A percentile compares a stretch with the other conserved stretches of the same genome.
phyloP scores from a whole-genome alignment of 1,140 invertebrate species.

The Nasonia giraulti region DNA sequence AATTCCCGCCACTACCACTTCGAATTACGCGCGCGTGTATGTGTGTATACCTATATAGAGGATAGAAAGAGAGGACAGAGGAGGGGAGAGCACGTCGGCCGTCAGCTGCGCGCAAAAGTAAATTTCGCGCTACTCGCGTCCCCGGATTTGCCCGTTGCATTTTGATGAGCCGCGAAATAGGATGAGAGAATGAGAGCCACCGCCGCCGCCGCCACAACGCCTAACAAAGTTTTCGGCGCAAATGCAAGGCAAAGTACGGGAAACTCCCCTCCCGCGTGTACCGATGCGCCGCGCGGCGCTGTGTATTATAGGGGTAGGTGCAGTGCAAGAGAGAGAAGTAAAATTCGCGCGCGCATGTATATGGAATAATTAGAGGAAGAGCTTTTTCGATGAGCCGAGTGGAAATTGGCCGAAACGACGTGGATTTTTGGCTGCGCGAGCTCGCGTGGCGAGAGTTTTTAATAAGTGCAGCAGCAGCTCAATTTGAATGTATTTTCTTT shows the following conservation, averaged over 20 bases:
- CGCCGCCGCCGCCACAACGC: neutral
- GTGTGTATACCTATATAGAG: neutral
- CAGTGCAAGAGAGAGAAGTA: slow-evolving; percentile 1
- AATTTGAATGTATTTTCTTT: slow-evolving; percentile 29
- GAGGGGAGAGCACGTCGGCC: neutral
- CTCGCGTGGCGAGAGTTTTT: neutral
- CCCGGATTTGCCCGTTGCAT: slow-evolving; percentile 45
- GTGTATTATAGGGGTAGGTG: no score
- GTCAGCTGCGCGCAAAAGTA: slow-evolving; percentile 48
- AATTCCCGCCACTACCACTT: slow-evolving; percentile 12
- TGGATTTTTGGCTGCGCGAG: neutral
- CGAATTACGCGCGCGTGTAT: neutral
- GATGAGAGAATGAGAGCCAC: neutral
- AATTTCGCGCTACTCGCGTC: slow-evolving; percentile 36
- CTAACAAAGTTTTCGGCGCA: slow-evolving; percentile 42
- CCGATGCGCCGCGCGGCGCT: neutral
- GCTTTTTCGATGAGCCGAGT: slow-evolving; percentile 32
- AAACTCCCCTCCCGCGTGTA: neutral
- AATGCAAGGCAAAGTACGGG: slow-evolving; percentile 22
- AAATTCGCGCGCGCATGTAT: slow-evolving; percentile 25
- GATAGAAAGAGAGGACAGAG: neutral
- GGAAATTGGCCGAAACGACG: neutral
- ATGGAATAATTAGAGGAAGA: slow-evolving; percentile 38
- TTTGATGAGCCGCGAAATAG: slow-evolving; percentile 48
- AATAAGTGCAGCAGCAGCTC: slow-evolving; percentile 6